Evolutionary conservation across 2,113 vertebrate genomes (phyloP), one percentile per base, ranked within the genome.

Genomic region (Poecile atricapillus): DNA sequence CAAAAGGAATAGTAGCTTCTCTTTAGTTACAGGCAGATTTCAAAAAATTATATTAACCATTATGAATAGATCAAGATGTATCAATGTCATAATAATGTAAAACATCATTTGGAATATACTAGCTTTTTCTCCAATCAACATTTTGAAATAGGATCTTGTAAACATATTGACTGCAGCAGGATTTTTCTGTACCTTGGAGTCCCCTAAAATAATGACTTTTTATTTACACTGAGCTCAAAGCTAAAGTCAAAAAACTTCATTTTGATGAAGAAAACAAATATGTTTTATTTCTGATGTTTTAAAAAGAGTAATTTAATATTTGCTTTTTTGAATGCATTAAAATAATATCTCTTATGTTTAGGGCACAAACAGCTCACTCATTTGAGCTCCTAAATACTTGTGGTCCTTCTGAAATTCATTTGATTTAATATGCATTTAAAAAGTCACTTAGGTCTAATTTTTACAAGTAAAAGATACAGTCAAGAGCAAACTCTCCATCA

Each of bases 361-460:
- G 83, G 71, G 53, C 56, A 91, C 27, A 63, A 92, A 67, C 31
- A 58, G 14, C 55, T 87, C 18, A 12, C 27, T 20, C 43, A 30
- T 85, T 78, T 77, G n/a, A 86, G 80, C 63, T 87, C 56, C 92
- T 78, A 84, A 96, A 94, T 86, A 76, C 22, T 83, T 86, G 37
- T 47, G 22, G 46, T 64, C 37, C 64, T 90, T 82, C 71, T 55
- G 76, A 95, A 95, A 93, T 70, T 87, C 8, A 71, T 78, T 90
- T 69, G n/a, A 86, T 77, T 92, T 89, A 89, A 90, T 86, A 88
- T 59, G 86, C 30, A 86, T 92, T 39, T 47, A 94, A 94, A 93
- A 90, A 77, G 19, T 70, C 83, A 86, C 60, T 88, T 83, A 92
- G 80, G 30, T 83, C 73, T 91, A 90, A 93, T 91, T 96, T 93